Evolutionary conservation across 1,140 invertebrate genomes (phyloP).

Genomic region (Lepidotrigona ventralis): DNA sequence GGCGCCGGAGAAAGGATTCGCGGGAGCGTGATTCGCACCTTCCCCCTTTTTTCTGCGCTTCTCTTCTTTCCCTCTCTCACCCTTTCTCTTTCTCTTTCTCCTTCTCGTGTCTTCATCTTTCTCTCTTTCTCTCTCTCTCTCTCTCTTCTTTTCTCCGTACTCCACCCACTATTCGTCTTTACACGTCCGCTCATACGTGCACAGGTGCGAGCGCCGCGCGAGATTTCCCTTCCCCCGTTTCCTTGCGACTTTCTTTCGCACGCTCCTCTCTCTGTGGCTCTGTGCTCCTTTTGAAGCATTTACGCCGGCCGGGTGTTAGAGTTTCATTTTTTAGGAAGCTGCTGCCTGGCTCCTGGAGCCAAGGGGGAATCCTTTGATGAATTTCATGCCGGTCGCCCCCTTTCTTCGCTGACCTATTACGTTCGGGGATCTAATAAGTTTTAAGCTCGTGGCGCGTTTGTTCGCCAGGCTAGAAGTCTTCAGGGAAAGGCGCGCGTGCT

Average conservation of each 20-base stretch:
- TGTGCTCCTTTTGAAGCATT: slow-evolving; percentile 32
- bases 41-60: slow-evolving; percentile 56
- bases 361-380: slow-evolving; percentile 17
- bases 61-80: slow-evolving; percentile 18
- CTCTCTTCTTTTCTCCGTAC: slow-evolving; percentile 18
- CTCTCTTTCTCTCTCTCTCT: neutral
- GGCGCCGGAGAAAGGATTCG: slow-evolving; percentile 67
- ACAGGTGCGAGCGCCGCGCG: slow-evolving; percentile 27
- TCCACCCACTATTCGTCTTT: slow-evolving; percentile 53
- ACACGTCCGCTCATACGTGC: slow-evolving; percentile 50
- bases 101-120: slow-evolving; percentile 61
- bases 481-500: neutral
- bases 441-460: neutral
- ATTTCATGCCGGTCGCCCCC: slow-evolving; percentile 11
- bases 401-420: slow-evolving; percentile 27
- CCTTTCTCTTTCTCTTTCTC: neutral
- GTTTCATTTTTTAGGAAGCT: slow-evolving; percentile 37
- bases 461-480: neutral
- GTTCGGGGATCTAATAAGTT: slow-evolving; percentile 11
- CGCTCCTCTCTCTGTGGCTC: neutral
- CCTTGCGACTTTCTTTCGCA: slow-evolving; percentile 21
- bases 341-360: neutral
- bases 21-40: slow-evolving; percentile 74
- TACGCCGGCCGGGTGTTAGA: slow-evolving; percentile 25
- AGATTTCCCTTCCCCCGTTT: slow-evolving; percentile 27